phyloP scores from a whole-genome alignment of 1,140 invertebrate genomes.

The Lepidostoma basale region DNA sequence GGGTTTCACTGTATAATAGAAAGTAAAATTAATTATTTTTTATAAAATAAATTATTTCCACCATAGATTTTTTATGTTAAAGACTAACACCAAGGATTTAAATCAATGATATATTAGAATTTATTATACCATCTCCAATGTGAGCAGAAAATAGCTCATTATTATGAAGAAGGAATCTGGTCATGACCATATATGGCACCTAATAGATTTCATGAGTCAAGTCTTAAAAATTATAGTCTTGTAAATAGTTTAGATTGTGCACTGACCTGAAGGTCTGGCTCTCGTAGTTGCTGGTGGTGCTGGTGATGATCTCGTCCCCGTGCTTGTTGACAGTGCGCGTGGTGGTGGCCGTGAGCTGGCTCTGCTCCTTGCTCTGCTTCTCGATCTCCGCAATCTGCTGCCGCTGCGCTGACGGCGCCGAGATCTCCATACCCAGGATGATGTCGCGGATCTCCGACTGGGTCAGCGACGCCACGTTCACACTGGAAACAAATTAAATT shows the following conservation, averaged over 20 bases:
- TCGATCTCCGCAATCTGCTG: constrained; percentile 99
- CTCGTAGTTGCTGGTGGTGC: constrained; percentile 98
- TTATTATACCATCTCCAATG: too few species aligned
- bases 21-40: too few species aligned
- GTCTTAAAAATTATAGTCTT: background rate
- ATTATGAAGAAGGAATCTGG: too few species aligned
- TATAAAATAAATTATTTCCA: too few species aligned
- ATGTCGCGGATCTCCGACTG: constrained; percentile 99
- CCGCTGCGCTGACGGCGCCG: constrained; percentile 95
- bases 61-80: too few species aligned
- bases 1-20: too few species aligned
- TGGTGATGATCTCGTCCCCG: constrained; percentile 99
- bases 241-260: too few species aligned
- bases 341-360: constrained; percentile 96
- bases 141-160: too few species aligned
- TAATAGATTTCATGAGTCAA: too few species aligned
- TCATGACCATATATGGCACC: too few species aligned
- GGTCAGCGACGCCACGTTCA: constrained; percentile 97
- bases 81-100: too few species aligned
- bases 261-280: constrained; percentile 87
- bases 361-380: constrained; percentile 99
- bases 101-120: too few species aligned
- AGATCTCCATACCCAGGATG: constrained; percentile 99
- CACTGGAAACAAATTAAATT: constrained; percentile 61
- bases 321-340: constrained; percentile 99